A percentile compares a stretch with the other conserved stretches of the same genome.
These are phyloP conservation scores for Monomorium pharaonis DNA, from an alignment of 1,140 invertebrate species.

Conservation along the genomic window DNA sequence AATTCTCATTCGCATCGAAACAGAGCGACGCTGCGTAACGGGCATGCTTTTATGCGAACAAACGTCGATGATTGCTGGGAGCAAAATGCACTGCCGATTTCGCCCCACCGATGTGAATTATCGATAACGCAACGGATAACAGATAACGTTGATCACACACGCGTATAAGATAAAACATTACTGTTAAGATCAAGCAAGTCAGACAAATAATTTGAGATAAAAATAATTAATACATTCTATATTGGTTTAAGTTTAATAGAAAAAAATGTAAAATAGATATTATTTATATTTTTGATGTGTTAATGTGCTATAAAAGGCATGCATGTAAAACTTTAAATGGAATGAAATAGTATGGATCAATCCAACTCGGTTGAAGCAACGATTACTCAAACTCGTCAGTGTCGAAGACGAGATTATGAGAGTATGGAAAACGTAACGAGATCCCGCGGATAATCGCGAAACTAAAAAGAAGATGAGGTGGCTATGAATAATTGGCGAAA, in stretches of 20 bases:
- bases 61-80: constrained; percentile 31
- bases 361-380: neutral
- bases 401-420: neutral
- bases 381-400: neutral
- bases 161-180: neutral
- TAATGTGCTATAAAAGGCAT: neutral
- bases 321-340: neutral
- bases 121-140: neutral
- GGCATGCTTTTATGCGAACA: constrained; percentile 13
- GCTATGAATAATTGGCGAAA: constrained; percentile 51
- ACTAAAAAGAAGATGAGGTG: constrained; percentile 11
- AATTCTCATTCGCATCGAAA: neutral
- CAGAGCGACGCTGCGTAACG: neutral
- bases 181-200: neutral
- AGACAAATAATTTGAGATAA: neutral
- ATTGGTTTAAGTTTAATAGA: neutral
- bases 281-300: neutral
- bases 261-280: neutral
- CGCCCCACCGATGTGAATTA: neutral
- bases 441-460: constrained; percentile 14
- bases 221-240: neutral
- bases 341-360: neutral
- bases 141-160: neutral
- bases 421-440: constrained; percentile 23
- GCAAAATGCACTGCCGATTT: neutral